phyloP scores from a whole-genome alignment of 2,888 invertebrate genomes.

The Mystacides longicornis region DNA sequence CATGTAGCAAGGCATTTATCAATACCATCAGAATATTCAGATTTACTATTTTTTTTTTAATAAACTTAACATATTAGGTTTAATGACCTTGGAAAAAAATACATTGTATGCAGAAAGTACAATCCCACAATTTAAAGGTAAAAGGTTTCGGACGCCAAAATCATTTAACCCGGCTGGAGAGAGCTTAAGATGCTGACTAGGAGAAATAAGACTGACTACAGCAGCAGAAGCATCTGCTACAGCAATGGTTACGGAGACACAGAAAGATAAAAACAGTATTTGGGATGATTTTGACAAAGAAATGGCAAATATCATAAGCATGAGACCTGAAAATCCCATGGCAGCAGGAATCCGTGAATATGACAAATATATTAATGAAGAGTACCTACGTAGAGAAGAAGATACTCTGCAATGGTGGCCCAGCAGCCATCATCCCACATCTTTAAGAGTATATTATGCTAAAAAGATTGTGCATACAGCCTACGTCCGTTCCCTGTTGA shows the following conservation, averaged over 20 bases:
- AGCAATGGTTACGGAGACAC: background rate
- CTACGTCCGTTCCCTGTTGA: constrained; percentile 1
- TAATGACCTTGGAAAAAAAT: constrained; percentile 9
- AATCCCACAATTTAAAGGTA: constrained; percentile 13
- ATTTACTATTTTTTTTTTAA: background rate
- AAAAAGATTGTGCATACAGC: constrained; percentile 14
- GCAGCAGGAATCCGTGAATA: constrained; percentile 26
- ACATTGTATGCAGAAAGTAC: constrained; percentile 13
- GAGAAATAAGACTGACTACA: background rate
- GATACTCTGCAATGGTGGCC: constrained; percentile 26
- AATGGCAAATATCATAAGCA: constrained; percentile 10
- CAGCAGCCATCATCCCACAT: constrained; percentile 13
- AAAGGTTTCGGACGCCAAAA: constrained; percentile 3
- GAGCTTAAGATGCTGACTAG: background rate
- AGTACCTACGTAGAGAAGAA: constrained; percentile 20
- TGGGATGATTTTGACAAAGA: constrained; percentile 25
- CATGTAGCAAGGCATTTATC: background rate
- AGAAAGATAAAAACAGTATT: constrained; percentile 4
- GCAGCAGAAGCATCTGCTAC: background rate
- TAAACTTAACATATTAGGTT: background rate
- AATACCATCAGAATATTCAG: background rate
- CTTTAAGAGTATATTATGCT: constrained; percentile 12
- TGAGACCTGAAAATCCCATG: constrained; percentile 17
- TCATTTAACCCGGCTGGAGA: background rate
- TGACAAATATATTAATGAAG: constrained; percentile 27